Evolutionary conservation across 2,888 invertebrate species (phyloP).

Genomic region (Mythimna lalbum): DNA sequence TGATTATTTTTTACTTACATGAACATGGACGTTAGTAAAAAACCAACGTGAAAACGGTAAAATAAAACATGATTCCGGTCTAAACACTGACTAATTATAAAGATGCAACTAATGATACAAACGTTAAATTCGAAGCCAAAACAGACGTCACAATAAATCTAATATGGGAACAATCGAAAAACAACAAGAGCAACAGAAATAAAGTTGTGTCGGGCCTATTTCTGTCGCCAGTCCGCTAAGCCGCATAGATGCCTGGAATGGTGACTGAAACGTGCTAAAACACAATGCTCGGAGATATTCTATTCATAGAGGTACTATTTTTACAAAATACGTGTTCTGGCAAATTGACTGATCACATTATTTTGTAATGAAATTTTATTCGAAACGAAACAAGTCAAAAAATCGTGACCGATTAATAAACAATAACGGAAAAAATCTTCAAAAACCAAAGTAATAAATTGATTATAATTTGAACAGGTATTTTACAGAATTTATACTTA

Average conservation of each 20-base stretch:
- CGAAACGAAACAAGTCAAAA: neutral
- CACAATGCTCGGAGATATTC: slow-evolving; percentile 62
- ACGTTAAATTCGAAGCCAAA: neutral
- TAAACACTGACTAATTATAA: neutral
- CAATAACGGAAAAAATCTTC: neutral
- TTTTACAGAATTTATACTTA: neutral
- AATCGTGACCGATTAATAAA: slow-evolving; percentile 3
- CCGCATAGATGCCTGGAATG: slow-evolving; percentile 42
- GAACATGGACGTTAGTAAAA: neutral
- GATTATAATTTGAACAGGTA: slow-evolving; percentile 23
- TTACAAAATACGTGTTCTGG: slow-evolving; percentile 26
- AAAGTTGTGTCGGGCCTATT: slow-evolving; percentile 47
- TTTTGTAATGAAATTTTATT: slow-evolving; percentile 5
- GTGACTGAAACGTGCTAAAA: slow-evolving; percentile 60
- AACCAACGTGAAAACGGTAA: neutral
- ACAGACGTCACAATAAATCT: neutral
- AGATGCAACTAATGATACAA: neutral
- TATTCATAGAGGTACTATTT: slow-evolving; percentile 58
- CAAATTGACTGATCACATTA: slow-evolving; percentile 18
- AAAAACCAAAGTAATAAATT: slow-evolving; percentile 1
- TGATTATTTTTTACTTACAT: neutral
- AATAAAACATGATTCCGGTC: neutral
- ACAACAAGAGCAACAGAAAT: slow-evolving; percentile 32
- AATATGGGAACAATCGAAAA: slow-evolving; percentile 20
- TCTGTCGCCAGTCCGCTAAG: slow-evolving; percentile 44